phyloP scores from a whole-genome alignment of 2,113 vertebrate species.

The Halcyon senegalensis region DNA sequence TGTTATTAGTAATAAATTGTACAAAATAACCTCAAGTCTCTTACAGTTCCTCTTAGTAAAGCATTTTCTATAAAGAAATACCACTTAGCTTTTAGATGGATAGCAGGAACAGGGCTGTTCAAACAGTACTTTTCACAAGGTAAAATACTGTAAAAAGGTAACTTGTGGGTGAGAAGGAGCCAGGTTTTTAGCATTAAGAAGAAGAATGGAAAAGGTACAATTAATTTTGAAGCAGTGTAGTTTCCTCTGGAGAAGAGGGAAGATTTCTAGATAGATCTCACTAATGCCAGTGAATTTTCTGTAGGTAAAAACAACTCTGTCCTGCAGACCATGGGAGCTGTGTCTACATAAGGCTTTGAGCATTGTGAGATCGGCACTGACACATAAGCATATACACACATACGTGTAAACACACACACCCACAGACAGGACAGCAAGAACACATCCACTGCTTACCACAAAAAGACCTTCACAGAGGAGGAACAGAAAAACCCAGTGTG shows the following conservation, averaged over 20 bases:
- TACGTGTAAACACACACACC: too few relatives aligned
- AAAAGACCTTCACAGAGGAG: background rate
- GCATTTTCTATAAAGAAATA: background rate
- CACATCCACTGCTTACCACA: background rate
- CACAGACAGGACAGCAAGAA: background rate
- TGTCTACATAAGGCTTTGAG: background rate
- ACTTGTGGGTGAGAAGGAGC: background rate
- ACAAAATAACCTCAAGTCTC: background rate
- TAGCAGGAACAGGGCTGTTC: background rate
- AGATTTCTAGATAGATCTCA: background rate
- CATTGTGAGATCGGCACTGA: background rate
- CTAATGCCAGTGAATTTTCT: background rate
- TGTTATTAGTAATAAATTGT: background rate
- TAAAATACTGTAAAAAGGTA: background rate
- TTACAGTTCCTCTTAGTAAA: background rate
- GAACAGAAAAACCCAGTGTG: background rate
- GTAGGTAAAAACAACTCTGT: background rate
- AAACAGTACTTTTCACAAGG: background rate
- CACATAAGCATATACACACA: fast-evolving
- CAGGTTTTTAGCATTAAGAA: background rate
- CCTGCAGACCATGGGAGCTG: background rate
- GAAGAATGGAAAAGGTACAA: background rate
- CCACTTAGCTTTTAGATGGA: background rate
- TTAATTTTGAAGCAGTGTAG: background rate
- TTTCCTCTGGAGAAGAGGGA: background rate